These are phyloP conservation scores for Pangasius mekongensis DNA, from an alignment of 2,797 vertebrate genomes.

Conservation along the genomic window DNA sequence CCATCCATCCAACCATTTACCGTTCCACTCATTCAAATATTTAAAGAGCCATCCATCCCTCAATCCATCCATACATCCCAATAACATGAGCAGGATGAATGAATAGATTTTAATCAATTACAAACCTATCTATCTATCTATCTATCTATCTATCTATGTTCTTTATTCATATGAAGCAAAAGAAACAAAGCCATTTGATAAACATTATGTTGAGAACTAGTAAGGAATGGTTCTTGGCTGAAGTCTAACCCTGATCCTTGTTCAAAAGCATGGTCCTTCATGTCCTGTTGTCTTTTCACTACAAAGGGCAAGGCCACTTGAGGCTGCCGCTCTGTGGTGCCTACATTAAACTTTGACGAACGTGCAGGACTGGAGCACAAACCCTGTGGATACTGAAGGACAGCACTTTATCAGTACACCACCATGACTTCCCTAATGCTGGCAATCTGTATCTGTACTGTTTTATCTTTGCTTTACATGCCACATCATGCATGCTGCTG, in stretches of 20 bases:
- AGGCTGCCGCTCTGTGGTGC: background rate
- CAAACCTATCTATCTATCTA: background rate
- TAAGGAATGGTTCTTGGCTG: background rate
- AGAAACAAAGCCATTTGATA: background rate
- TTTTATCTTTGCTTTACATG: constrained; percentile 27
- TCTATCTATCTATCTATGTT: background rate
- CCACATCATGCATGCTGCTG: constrained; percentile 19
- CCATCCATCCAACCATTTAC: background rate
- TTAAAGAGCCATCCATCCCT: background rate
- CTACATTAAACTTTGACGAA: constrained; percentile 9
- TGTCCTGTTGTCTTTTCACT: constrained; percentile 12
- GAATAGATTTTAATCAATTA: background rate
- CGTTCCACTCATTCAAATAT: background rate
- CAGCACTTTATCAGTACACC: constrained; percentile 34
- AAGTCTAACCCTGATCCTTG: background rate
- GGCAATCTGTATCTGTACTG: constrained; percentile 12
- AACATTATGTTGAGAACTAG: background rate
- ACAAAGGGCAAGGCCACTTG: constrained; percentile 2
- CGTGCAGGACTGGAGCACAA: constrained; percentile 16
- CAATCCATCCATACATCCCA: background rate
- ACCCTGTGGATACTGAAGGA: background rate
- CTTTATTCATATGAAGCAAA: background rate
- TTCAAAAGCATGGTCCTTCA: background rate
- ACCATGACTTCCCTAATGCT: constrained; percentile 6
- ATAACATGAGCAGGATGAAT: background rate